Evolutionary conservation across 1,140 invertebrate species (phyloP), one percentile per base, ranked within the genome.

Genomic region (Zaprionus nigranus): DNA sequence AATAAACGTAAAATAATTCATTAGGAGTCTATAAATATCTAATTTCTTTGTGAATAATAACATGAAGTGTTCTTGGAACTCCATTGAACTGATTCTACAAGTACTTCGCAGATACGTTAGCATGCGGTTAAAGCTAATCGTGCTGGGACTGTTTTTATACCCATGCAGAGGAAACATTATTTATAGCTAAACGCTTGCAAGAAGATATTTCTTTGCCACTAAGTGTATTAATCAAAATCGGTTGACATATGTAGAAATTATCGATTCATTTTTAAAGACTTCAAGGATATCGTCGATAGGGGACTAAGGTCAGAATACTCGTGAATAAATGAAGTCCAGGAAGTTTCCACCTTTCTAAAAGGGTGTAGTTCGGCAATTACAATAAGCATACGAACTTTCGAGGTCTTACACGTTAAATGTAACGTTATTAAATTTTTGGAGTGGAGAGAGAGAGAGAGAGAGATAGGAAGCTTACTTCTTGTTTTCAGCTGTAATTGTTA

Each of bases 401-500:
- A 3, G 6, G n/a, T n/a, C 6, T 46, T 17, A 43, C 2, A 7
- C 7, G 17, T 17, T 43, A 17, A 1, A 3, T 17, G n/a, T 6
- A 17, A 43, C 15, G n/a, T 9, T 46, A 9, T 11, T 7, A 46
- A 2, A 46, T 3, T 3, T 46, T 3, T 17, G 40, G 7, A 7
- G n/a, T n/a, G n/a, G n/a, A n/a, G n/a, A n/a, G n/a, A n/a, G n/a
- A n/a, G n/a, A n/a, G n/a, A n/a, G n/a, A n/a, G n/a, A n/a, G n/a
- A n/a, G n/a, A n/a, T n/a, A 6, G 40, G n/a, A 49, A 12, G 1
- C 20, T 51, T 7, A 13, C 20, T 17, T 24, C 17, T 24, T 51
- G 46, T 20, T 46, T 67, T 78, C 56, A 38, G 49, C 36, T 67
- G 61, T 79, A 87, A 87, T 86, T 86, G 83, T 62, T 78, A 80